phyloP scores from a whole-genome alignment of 2,797 vertebrate genomes.

The Echiichthys vipera region DNA sequence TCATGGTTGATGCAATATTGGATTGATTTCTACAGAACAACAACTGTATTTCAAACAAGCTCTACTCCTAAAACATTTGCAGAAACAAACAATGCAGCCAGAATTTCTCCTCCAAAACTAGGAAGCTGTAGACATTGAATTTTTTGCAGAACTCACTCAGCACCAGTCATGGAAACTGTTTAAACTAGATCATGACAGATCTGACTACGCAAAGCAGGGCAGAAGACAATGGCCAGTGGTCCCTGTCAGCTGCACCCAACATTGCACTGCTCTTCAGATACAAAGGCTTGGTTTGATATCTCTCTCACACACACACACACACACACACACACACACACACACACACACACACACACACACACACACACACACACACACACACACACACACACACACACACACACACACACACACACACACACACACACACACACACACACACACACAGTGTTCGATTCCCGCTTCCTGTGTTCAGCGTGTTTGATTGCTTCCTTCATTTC shows the following conservation, averaged over 20 bases:
- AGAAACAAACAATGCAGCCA: conserved; percentile 8
- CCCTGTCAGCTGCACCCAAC: conserved; percentile 33
- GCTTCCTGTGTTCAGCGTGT: conserved; percentile 21
- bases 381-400: not conserved
- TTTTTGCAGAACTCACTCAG: conserved; percentile 45
- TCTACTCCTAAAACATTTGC: not conserved
- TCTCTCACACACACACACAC: not conserved
- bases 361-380: not conserved
- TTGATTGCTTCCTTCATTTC: conserved; percentile 37
- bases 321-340: not conserved
- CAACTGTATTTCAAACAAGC: not conserved
- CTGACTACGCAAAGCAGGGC: conserved; percentile 33
- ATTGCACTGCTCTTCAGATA: conserved; percentile 32
- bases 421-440: not conserved
- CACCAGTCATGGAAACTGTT: conserved; percentile 35
- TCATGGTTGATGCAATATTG: not conserved
- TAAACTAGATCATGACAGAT: conserved; percentile 23
- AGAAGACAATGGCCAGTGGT: conserved; percentile 43
- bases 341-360: conserved; percentile 1
- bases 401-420: not conserved
- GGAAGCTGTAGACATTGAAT: conserved; percentile 6
- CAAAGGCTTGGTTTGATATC: conserved; percentile 17
- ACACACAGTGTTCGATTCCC: conserved; percentile 5
- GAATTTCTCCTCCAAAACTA: conserved; percentile 31
- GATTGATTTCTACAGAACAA: not conserved